Evolutionary conservation across 92 coral and sea anemone genomes (phyloP).

Genomic region (Anthopleura xanthogrammica): DNA sequence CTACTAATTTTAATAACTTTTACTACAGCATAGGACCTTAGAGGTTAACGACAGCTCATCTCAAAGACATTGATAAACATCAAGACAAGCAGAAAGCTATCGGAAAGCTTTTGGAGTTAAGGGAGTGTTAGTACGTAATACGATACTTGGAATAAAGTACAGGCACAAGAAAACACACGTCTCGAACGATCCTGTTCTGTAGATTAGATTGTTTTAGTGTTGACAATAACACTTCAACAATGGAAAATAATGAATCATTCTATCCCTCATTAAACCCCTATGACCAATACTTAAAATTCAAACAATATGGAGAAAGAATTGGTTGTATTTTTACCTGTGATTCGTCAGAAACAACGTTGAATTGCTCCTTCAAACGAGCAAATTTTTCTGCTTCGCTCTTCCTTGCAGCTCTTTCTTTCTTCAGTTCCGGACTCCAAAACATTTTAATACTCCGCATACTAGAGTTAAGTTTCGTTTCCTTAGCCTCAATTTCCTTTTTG

Average conservation of each 20-base stretch:
- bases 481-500: conserved; percentile 89
- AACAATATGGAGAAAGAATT: background rate
- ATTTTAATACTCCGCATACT: conserved; percentile 97
- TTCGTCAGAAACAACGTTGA: conserved; percentile 78
- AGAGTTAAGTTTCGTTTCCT: conserved; percentile 90
- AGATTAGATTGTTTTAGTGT: conserved; percentile 15
- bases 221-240: conserved; percentile 36
- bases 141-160: conserved; percentile 5
- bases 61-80: background rate
- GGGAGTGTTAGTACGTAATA: conserved; percentile 11
- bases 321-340: conserved; percentile 72
- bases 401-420: conserved; percentile 95
- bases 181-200: background rate
- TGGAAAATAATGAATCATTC: conserved; percentile 24
- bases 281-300: conserved; percentile 5
- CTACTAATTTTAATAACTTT: background rate
- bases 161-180: background rate
- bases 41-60: conserved; percentile 3
- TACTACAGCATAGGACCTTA: background rate
- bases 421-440: conserved; percentile 99
- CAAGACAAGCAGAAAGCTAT: background rate
- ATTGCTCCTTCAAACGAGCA: conserved; percentile 80
- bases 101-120: background rate
- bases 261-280: conserved; percentile 6
- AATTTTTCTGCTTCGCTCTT: conserved; percentile 82